Evolutionary conservation across 2,888 invertebrate species (phyloP).

Genomic region (Andricus quercusramuli): DNA sequence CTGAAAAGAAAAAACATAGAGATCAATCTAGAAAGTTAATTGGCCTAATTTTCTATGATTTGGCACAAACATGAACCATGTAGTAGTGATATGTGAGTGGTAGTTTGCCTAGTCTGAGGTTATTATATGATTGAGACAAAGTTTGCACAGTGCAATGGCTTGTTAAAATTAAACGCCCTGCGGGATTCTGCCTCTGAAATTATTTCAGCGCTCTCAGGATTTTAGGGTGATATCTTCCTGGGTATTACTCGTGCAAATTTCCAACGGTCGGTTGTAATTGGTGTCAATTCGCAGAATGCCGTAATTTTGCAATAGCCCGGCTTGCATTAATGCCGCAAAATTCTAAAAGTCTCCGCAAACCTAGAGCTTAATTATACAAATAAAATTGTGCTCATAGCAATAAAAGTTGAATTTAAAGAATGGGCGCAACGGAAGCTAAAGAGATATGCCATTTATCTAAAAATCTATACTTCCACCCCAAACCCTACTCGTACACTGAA

Average conservation of each 20-base stretch:
- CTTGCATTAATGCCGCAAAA: conserved; percentile 29
- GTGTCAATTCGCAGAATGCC: conserved; percentile 24
- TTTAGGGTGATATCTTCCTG: conserved; percentile 29
- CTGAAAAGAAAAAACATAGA: too few relatives aligned
- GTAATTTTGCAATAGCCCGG: conserved; percentile 26
- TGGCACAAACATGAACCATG: too few relatives aligned
- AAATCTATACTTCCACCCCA: too few relatives aligned
- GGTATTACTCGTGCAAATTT: conserved; percentile 16
- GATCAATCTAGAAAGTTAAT: too few relatives aligned
- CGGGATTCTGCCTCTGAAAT: conserved; percentile 15
- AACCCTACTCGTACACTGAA: too few relatives aligned
- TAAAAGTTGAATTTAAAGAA: background rate
- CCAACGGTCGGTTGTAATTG: conserved; percentile 36
- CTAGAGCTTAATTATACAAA: conserved; percentile 15
- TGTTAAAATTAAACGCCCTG: conserved; percentile 32
- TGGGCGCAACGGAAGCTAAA: too few relatives aligned
- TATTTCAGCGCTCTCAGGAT: conserved; percentile 24
- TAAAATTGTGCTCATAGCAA: background rate
- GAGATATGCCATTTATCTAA: too few relatives aligned
- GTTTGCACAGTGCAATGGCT: background rate
- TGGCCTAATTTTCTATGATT: too few relatives aligned
- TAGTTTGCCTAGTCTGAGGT: background rate
- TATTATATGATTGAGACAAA: conserved; percentile 2
- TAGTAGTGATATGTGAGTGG: background rate
- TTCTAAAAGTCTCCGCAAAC: background rate